Evolutionary conservation across 2,797 vertebrate genomes (phyloP), one percentile per base, ranked within the genome.

Genomic region (Poeciliopsis presidionis): DNA sequence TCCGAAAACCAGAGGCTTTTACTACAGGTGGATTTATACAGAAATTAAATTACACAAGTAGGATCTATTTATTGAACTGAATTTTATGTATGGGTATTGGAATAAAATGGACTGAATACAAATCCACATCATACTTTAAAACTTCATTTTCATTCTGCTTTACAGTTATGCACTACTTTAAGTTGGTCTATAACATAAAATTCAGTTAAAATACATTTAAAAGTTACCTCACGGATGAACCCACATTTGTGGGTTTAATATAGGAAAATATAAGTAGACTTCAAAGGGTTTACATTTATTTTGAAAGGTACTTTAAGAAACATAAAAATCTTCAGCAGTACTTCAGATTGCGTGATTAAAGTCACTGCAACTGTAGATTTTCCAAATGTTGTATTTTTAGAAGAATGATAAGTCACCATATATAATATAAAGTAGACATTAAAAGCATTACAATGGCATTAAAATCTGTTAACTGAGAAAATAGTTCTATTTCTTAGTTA

Each of bases 381-480:
- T 43, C 22, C 4, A 69, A 69, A 41, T 41, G 20, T 39, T 39
- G 22, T 12, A 41, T 36, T 63, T 36, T 63, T 63, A 63, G 59
- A 63, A 63, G 13, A 63, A 63, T 36, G 59, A 33, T 61, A 65
- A 16, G 18, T 36, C 18, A 39, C 33, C 20, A 41, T 25, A 25
- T 39, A 1, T 9, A 41, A 65, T 39, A 22, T 39, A 43, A 67
- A 70, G 25, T 7, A 16, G n/a, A 71, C 25, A 71, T 28, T 16
- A 18, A 43, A 71, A 71, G 41, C 41, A 46, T 71, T 46, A 28
- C 25, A 7, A 5, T 46, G 13, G 43, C 25, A 28, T 70, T 28
- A 46, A 70, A 45, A 14, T 70, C 7, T 70, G 25, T 45, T 70
- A 28, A 45, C 67, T 70, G 43, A 70, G 14, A 71, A 71, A 71